A percentile compares a stretch with the other conserved stretches of the same genome.
phyloP scores from a whole-genome alignment of 2,797 vertebrate species.

The Chrysocyon brachyurus region DNA sequence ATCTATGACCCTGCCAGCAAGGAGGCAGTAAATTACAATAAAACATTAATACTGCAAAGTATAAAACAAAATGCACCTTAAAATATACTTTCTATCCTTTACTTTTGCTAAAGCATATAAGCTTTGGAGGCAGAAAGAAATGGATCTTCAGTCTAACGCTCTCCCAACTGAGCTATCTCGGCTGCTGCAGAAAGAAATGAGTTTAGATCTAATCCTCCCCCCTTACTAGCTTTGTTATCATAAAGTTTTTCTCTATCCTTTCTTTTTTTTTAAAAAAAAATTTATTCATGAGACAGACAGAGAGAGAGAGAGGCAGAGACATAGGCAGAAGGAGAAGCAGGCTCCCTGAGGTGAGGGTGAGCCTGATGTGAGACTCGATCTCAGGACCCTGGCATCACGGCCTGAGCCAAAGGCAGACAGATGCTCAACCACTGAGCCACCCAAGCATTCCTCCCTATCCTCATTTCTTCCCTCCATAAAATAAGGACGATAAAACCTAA shows the following conservation, averaged over 20 bases:
- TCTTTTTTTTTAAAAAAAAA: too few species aligned
- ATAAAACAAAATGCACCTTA: background rate
- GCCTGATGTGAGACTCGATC: too few species aligned
- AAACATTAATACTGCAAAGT: constrained; percentile 22
- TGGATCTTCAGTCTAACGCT: constrained; percentile 83
- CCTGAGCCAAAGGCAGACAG: too few species aligned
- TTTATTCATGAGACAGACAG: too few species aligned
- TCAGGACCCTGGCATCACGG: too few species aligned
- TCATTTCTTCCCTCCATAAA: constrained; percentile 17
- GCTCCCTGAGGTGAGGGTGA: too few species aligned
- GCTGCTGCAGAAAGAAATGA: background rate
- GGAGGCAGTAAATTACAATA: constrained; percentile 1
- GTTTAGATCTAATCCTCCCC: background rate
- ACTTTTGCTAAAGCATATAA: background rate
- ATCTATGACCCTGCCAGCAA: constrained; percentile 6
- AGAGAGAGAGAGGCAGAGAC: too few species aligned
- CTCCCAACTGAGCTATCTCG: constrained; percentile 86
- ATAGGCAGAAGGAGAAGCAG: too few species aligned
- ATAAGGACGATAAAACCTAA: constrained; percentile 10
- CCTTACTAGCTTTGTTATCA: background rate
- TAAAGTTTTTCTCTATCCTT: background rate
- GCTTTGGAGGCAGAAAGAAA: background rate
- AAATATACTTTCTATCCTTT: constrained; percentile 2
- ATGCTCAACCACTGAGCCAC: too few species aligned
- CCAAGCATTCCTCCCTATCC: background rate